phyloP scores from a whole-genome alignment of 2,113 vertebrate species.

The Chaetodon trifascialis region DNA sequence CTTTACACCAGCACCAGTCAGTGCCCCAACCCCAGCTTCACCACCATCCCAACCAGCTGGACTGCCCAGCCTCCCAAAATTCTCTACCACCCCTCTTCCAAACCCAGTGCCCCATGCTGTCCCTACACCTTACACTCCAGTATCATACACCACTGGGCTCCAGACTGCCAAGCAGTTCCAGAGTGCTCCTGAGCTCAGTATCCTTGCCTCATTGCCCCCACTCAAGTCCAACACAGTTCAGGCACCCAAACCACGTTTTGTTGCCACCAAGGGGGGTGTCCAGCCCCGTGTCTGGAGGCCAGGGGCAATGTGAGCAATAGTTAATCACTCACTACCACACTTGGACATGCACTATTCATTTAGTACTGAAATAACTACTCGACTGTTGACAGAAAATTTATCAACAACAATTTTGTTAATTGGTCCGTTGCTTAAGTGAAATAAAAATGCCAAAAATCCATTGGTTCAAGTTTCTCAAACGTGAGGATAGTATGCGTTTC shows the following conservation, averaged over 20 bases:
- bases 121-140: constrained; percentile 74
- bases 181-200: constrained; percentile 85
- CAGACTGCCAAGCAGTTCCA: constrained; percentile 85
- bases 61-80: constrained; percentile 80
- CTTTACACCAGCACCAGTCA: constrained; percentile 63
- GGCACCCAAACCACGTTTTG: constrained; percentile 93
- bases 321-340: neutral
- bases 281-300: constrained; percentile 94
- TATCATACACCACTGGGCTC: constrained; percentile 77
- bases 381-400: neutral
- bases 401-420: constrained; percentile 3
- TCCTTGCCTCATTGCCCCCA: constrained; percentile 72
- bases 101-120: constrained; percentile 65
- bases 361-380: neutral
- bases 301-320: constrained; percentile 86
- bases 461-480: constrained; percentile 1
- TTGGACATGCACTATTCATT: constrained; percentile 16
- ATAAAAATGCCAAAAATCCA: neutral
- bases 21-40: constrained; percentile 12
- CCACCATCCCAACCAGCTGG: constrained; percentile 47
- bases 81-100: constrained; percentile 72
- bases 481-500: neutral
- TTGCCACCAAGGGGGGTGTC: constrained; percentile 90
- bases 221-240: constrained; percentile 84
- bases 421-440: constrained; percentile 7